These are phyloP conservation scores for Ophion costatus DNA, from an alignment of 2,888 invertebrate genomes.

Conservation along the genomic window DNA sequence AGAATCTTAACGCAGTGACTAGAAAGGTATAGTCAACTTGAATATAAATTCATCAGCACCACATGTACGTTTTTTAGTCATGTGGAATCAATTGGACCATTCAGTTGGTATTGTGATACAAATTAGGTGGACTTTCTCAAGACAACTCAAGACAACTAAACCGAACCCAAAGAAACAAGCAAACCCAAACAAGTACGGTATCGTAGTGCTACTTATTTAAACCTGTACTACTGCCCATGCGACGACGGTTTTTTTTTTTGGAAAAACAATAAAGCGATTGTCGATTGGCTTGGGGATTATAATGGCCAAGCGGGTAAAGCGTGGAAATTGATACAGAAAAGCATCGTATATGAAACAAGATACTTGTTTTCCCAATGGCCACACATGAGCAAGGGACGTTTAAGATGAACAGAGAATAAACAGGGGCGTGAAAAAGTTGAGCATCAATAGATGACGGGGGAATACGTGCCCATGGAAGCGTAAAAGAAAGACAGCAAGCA, in stretches of 20 bases:
- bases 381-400: slow-evolving; percentile 13
- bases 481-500: slow-evolving; percentile 3
- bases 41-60: no score
- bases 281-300: background rate
- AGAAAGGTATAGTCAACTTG: no score
- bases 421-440: slow-evolving; percentile 9
- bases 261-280: background rate
- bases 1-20: no score
- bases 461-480: slow-evolving; percentile 46
- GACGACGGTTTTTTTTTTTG: slow-evolving; percentile 3
- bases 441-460: slow-evolving; percentile 27
- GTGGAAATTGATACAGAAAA: slow-evolving; percentile 7
- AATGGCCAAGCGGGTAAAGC: slow-evolving; percentile 17
- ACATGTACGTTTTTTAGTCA: no score
- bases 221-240: slow-evolving; percentile 8
- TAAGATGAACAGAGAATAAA: slow-evolving; percentile 27
- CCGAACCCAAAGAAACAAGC: no score
- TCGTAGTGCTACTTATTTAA: background rate
- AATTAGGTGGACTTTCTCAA: no score
- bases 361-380: slow-evolving; percentile 2
- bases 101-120: no score
- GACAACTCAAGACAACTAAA: no score
- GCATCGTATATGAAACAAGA: slow-evolving; percentile 43
- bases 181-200: no score
- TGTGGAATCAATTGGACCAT: no score